Percentiles rank a stretch among this genome's conserved stretches.
phyloP scores from a whole-genome alignment of 1,140 invertebrate species.

The Eupeodes corollae region DNA sequence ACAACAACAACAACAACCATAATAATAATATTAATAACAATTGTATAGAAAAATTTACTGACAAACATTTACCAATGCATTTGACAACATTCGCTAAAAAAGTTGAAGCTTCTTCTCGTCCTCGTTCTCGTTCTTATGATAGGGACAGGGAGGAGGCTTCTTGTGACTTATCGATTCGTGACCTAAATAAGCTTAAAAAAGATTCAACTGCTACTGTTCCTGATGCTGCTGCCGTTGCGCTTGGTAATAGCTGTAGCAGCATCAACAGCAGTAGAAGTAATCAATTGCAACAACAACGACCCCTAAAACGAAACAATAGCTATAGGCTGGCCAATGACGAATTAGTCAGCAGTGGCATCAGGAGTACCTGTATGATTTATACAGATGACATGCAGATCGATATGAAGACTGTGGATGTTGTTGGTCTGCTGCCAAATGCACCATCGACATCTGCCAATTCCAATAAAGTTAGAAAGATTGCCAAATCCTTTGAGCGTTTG shows the following conservation, averaged over 20 bases:
- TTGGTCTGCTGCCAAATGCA: neutral
- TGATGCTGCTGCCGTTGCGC: slow-evolving; percentile 11
- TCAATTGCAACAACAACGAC: slow-evolving; percentile 9
- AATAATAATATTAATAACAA: slow-evolving; percentile 5
- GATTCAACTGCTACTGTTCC: slow-evolving; percentile 7
- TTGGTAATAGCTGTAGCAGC: slow-evolving; percentile 1
- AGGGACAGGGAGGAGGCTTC: too few relatives aligned
- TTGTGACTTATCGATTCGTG: too few relatives aligned
- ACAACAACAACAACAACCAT: slow-evolving; percentile 1
- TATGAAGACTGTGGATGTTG: neutral
- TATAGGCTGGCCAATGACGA: slow-evolving; percentile 66
- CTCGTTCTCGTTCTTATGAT: too few relatives aligned
- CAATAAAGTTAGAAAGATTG: slow-evolving; percentile 15
- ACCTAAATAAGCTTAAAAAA: too few relatives aligned
- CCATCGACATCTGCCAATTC: slow-evolving; percentile 2
- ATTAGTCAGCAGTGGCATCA: slow-evolving; percentile 3
- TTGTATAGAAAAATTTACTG: neutral
- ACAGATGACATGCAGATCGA: slow-evolving; percentile 1
- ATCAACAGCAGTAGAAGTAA: neutral
- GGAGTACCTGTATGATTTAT: slow-evolving; percentile 5
- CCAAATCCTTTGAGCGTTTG: slow-evolving; percentile 38
- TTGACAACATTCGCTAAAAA: too few relatives aligned
- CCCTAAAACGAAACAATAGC: slow-evolving; percentile 69
- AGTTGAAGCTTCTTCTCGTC: too few relatives aligned
- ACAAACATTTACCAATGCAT: too few relatives aligned